Conservation (phyloP, 2,113 vertebrate species). For the Eptesicus fuscus region DNA sequence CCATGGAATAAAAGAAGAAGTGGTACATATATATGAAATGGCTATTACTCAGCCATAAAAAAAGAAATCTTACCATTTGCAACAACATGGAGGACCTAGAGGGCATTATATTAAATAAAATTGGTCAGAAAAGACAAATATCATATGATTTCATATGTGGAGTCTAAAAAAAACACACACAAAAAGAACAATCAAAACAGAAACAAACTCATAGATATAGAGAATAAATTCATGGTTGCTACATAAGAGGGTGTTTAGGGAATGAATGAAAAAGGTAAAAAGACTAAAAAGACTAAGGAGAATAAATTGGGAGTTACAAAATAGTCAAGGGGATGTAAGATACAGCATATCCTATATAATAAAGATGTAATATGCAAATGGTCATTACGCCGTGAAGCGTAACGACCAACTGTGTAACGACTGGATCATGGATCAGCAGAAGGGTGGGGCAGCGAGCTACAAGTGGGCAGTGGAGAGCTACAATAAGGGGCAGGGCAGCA, state of each 20-base stretch:
- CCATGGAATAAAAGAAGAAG: neutral
- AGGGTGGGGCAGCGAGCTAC: too few relatives aligned
- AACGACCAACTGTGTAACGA: rapidly evolving
- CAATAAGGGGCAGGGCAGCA: too few relatives aligned
- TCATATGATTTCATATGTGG: too few relatives aligned
- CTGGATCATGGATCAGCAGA: too few relatives aligned
- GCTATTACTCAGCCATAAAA: neutral
- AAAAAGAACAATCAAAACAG: neutral
- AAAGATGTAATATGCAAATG: too few relatives aligned
- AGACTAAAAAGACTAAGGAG: neutral
- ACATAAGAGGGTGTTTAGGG: too few relatives aligned
- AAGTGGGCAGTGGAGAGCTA: too few relatives aligned
- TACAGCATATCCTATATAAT: neutral
- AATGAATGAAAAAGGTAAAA: neutral
- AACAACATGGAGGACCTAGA: neutral
- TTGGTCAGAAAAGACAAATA: neutral
- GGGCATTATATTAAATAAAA: neutral
- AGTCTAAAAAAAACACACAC: neutral
- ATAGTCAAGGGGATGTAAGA: neutral
- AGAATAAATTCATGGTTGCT: neutral
- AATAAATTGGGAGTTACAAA: neutral
- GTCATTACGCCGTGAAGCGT: too few relatives aligned
- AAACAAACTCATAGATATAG: neutral
- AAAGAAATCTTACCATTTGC: neutral
- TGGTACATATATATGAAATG: neutral